A percentile compares a stretch with the other conserved stretches of the same genome.
phyloP scores from a whole-genome alignment of 2,113 vertebrate species.

The Scomber scombrus region DNA sequence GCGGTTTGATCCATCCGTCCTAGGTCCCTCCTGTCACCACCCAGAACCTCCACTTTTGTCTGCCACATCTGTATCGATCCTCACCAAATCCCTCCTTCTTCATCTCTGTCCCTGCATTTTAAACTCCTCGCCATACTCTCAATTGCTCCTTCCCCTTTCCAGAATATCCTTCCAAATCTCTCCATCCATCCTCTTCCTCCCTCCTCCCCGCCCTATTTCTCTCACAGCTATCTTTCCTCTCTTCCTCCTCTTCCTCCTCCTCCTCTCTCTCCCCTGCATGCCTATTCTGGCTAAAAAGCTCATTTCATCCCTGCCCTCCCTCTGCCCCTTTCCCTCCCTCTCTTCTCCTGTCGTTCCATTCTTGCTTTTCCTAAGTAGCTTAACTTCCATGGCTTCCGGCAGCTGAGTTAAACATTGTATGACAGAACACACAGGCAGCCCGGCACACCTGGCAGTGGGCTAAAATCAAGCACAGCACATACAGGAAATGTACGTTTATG shows the following conservation, averaged over 20 bases:
- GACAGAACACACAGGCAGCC: slow-evolving; percentile 57
- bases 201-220: slow-evolving; percentile 45
- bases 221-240: slow-evolving; percentile 3
- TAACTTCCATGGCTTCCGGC: slow-evolving; percentile 67
- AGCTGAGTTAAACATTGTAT: slow-evolving; percentile 61
- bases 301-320: slow-evolving; percentile 54
- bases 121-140: slow-evolving; percentile 30
- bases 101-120: slow-evolving; percentile 25
- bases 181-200: slow-evolving; percentile 43
- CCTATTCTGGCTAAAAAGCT: slow-evolving; percentile 51
- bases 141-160: slow-evolving; percentile 24
- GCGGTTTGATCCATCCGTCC: slow-evolving; percentile 21
- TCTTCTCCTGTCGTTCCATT: slow-evolving; percentile 64
- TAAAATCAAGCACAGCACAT: background rate
- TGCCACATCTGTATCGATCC: slow-evolving; percentile 33
- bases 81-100: slow-evolving; percentile 37
- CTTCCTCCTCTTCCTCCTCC: slow-evolving; percentile 7
- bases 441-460: slow-evolving; percentile 43
- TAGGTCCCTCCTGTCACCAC: slow-evolving; percentile 32
- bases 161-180: slow-evolving; percentile 41
- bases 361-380: slow-evolving; percentile 70
- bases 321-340: slow-evolving; percentile 50
- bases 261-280: slow-evolving; percentile 10
- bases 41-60: slow-evolving; percentile 14
- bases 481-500: slow-evolving; percentile 24